A percentile compares a stretch with the other conserved stretches of the same genome.
Conservation (phyloP, 2,113 vertebrate genomes). For the Ctenodactylus gundi region DNA sequence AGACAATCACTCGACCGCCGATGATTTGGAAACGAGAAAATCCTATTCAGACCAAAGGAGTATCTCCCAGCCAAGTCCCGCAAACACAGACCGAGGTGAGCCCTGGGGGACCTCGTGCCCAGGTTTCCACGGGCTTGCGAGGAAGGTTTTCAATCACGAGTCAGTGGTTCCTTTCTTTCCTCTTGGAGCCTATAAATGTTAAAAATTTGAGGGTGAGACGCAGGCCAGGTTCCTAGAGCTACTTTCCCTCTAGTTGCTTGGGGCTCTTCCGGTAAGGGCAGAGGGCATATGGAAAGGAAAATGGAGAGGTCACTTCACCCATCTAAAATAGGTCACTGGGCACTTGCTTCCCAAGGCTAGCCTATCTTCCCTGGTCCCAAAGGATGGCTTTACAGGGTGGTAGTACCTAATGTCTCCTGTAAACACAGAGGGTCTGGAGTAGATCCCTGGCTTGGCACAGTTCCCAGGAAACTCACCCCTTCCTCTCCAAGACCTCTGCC, state of each 20-base stretch:
- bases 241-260: background rate
- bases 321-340: background rate
- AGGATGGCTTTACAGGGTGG: background rate
- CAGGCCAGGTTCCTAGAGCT: background rate
- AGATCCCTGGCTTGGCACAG: background rate
- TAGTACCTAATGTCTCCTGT: background rate
- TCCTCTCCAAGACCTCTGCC: background rate
- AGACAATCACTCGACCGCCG: slow-evolving; percentile 88
- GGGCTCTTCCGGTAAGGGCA: background rate
- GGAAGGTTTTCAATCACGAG: slow-evolving; percentile 11
- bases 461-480: background rate
- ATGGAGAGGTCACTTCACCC: background rate
- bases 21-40: slow-evolving; percentile 93
- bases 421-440: background rate
- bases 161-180: slow-evolving; percentile 6
- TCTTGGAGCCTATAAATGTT: slow-evolving; percentile 29
- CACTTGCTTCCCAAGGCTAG: background rate
- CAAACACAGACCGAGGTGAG: slow-evolving; percentile 90
- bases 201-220: background rate
- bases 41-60: slow-evolving; percentile 90
- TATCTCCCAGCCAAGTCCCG: slow-evolving; percentile 87
- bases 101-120: background rate
- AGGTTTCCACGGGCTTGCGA: background rate
- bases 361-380: background rate
- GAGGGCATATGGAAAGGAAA: background rate